These are phyloP conservation scores for Diplodus sargus DNA, from an alignment of 2,797 vertebrate species.

Conservation along the genomic window DNA sequence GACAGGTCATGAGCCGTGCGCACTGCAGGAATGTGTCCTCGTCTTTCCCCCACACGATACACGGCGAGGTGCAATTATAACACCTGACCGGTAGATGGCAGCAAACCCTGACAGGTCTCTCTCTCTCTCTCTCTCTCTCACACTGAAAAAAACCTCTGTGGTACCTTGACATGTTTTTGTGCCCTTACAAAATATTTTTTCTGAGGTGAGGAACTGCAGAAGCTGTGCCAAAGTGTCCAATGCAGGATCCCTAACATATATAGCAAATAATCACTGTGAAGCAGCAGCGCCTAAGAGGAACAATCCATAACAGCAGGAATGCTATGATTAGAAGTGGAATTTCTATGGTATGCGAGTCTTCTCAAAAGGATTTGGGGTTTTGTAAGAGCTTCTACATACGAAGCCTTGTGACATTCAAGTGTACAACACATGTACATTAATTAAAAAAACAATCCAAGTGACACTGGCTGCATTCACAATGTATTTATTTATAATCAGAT, in stretches of 20 bases:
- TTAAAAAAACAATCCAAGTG: neutral
- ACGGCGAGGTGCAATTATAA: conserved; percentile 16
- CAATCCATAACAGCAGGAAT: neutral
- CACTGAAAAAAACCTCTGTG: neutral
- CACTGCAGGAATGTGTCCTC: conserved; percentile 74
- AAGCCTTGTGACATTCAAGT: neutral
- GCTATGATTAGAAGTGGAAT: conserved; percentile 5
- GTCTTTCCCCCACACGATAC: conserved; percentile 29
- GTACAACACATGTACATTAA: neutral
- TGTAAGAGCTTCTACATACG: neutral
- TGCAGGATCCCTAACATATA: no score
- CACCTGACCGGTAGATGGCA: conserved; percentile 71
- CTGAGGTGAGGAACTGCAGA: neutral
- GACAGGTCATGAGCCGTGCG: conserved; percentile 65
- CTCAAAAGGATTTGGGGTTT: conserved; percentile 12
- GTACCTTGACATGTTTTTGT: neutral
- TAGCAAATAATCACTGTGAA: neutral
- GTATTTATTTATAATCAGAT: conserved; percentile 80
- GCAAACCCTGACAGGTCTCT: conserved; percentile 8
- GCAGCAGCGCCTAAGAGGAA: neutral
- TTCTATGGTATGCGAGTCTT: neutral
- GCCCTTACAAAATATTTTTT: neutral
- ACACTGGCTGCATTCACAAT: conserved; percentile 43
- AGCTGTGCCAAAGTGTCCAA: neutral
- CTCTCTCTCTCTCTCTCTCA: neutral